Conservation (phyloP, 2,797 vertebrate species). For the Lacerta bilineata region DNA sequence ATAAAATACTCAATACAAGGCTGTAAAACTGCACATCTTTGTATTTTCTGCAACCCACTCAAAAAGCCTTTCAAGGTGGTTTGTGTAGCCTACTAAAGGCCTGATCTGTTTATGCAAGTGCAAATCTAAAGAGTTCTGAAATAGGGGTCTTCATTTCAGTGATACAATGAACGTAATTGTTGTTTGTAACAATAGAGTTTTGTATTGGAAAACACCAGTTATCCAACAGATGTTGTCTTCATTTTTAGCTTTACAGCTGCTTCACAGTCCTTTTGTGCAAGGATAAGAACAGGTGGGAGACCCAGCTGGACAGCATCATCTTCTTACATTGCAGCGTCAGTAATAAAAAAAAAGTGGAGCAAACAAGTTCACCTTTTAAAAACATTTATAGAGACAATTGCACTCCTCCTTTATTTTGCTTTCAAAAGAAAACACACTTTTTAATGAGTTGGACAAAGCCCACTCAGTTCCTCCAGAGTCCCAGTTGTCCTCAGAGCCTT, state of each 20-base stretch:
- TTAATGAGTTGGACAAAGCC: conserved; percentile 66
- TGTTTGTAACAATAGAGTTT: conserved; percentile 21
- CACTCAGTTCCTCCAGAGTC: conserved; percentile 58
- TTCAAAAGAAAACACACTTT: conserved; percentile 60
- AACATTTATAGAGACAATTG: conserved; percentile 43
- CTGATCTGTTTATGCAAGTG: conserved; percentile 15
- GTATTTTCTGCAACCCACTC: conserved; percentile 8
- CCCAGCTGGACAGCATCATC: conserved; percentile 30
- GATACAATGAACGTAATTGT: conserved; percentile 5
- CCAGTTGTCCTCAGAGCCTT: conserved; percentile 62
- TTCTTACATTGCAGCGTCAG: conserved; percentile 30
- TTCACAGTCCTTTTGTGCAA: conserved; percentile 28
- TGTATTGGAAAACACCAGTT: conserved; percentile 6
- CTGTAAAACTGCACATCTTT: conserved; percentile 12
- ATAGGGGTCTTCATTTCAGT: conserved; percentile 23
- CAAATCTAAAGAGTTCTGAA: neutral
- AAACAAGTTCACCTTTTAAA: conserved; percentile 50
- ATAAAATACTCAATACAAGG: neutral
- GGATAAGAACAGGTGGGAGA: conserved; percentile 43
- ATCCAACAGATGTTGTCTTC: conserved; percentile 27
- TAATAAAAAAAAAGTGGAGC: conserved; percentile 37
- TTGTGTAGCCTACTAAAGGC: conserved; percentile 6
- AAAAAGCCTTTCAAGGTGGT: conserved; percentile 3
- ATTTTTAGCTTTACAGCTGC: conserved; percentile 24
- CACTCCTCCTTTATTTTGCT: conserved; percentile 30